These are phyloP conservation scores for Luperina testacea DNA, from an alignment of 2,888 invertebrate species.

Conservation along the genomic window DNA sequence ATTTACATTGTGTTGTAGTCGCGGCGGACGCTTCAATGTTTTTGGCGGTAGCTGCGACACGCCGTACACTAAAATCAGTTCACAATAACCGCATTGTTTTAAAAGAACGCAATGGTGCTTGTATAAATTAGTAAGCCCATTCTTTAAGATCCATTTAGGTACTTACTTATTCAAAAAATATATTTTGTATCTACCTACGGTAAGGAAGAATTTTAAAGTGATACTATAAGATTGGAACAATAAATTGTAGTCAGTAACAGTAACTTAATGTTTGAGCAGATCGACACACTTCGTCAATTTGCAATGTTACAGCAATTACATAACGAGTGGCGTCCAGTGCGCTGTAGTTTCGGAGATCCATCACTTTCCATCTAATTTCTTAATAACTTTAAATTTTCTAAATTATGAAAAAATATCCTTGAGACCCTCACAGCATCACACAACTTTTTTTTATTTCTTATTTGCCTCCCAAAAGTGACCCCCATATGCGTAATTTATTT, in stretches of 20 bases:
- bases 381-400: not conserved
- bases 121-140: conserved; percentile 20
- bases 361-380: not conserved
- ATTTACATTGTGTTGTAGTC: not conserved
- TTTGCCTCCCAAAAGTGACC: not conserved
- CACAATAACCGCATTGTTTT: conserved; percentile 58
- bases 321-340: too few species aligned
- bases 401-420: not conserved
- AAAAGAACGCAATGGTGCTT: conserved; percentile 30
- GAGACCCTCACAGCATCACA: too few species aligned
- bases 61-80: conserved; percentile 50
- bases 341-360: not conserved
- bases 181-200: not conserved
- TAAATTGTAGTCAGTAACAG: not conserved
- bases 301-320: too few species aligned
- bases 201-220: not conserved
- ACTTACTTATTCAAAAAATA: not conserved
- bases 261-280: not conserved
- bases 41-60: conserved; percentile 30
- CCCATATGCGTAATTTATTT: not conserved
- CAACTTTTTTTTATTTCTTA: not conserved
- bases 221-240: not conserved
- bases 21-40: conserved; percentile 3
- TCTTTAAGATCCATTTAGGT: conserved; percentile 23
- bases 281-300: not conserved